These are phyloP conservation scores for Remorina albescens DNA, from an alignment of 2,797 vertebrate species.

Conservation along the genomic window DNA sequence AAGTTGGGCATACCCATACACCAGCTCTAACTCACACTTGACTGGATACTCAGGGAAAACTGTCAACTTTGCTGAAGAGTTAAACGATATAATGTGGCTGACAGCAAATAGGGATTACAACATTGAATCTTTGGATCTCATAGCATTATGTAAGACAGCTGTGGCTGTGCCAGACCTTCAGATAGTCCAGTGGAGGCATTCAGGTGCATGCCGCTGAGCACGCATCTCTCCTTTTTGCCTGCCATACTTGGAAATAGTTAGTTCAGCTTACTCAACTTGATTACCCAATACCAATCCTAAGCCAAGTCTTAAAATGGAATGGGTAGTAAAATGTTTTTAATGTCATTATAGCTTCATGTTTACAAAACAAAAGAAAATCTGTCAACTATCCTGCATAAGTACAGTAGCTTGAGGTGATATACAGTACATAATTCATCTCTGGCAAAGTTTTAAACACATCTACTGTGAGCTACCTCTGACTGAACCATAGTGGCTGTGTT, in stretches of 20 bases:
- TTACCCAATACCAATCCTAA: conserved; percentile 42
- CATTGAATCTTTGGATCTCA: conserved; percentile 70
- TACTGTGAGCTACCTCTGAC: conserved; percentile 54
- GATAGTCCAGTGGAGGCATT: conserved; percentile 62
- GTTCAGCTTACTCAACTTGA: conserved; percentile 51
- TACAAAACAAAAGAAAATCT: conserved; percentile 36
- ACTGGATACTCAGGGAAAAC: conserved; percentile 29
- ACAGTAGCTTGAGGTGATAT: conserved; percentile 37
- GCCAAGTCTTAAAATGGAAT: conserved; percentile 39
- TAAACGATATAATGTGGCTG: conserved; percentile 42
- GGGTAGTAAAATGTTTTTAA: conserved; percentile 34
- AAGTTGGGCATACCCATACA: neutral
- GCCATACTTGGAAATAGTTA: conserved; percentile 73
- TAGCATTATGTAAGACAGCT: conserved; percentile 71
- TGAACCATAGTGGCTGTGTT: conserved; percentile 53
- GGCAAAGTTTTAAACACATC: conserved; percentile 56
- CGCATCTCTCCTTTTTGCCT: conserved; percentile 57
- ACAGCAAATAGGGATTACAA: conserved; percentile 62
- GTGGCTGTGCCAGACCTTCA: conserved; percentile 58
- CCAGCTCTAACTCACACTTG: conserved; percentile 22
- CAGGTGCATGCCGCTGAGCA: conserved; percentile 73
- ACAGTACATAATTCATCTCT: conserved; percentile 42
- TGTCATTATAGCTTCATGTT: conserved; percentile 31
- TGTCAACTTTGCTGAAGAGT: conserved; percentile 30
- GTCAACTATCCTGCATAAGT: neutral